These are phyloP conservation scores for Palythoa grandiflora DNA, from an alignment of 92 coral and sea anemone genomes.

Conservation along the genomic window DNA sequence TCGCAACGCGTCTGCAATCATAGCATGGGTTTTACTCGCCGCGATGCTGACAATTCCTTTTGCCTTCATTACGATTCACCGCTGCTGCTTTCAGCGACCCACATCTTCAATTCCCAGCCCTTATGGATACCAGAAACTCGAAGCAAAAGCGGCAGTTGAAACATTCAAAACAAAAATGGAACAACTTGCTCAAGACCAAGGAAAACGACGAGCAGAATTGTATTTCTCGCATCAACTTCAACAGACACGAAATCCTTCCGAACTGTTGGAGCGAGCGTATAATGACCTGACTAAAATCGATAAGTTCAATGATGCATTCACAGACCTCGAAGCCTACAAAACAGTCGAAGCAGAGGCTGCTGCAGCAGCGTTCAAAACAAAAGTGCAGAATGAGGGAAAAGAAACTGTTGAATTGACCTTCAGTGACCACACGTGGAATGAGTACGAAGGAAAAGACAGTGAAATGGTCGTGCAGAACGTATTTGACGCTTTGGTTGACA, in stretches of 20 bases:
- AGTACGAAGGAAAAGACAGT: conserved; percentile 71
- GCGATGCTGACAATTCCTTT: conserved; percentile 60
- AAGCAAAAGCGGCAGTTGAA: conserved; percentile 84
- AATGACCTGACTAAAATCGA: conserved; percentile 70
- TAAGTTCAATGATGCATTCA: conserved; percentile 76
- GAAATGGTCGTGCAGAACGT: conserved; percentile 65
- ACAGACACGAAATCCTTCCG: conserved; percentile 72
- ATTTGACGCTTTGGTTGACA: conserved; percentile 73
- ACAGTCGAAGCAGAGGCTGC: conserved; percentile 83
- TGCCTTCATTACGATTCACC: conserved; percentile 53
- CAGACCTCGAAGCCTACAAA: conserved; percentile 76
- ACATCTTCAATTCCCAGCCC: conserved; percentile 78
- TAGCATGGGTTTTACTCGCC: conserved; percentile 72
- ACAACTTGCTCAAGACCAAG: conserved; percentile 78
- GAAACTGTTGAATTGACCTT: conserved; percentile 77
- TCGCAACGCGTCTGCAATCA: conserved; percentile 67
- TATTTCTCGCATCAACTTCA: conserved; percentile 74
- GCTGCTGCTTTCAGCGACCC: conserved; percentile 81
- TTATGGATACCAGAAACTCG: conserved; percentile 74
- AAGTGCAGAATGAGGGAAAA: conserved; percentile 80
- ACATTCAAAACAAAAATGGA: conserved; percentile 80
- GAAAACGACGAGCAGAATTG: conserved; percentile 83
- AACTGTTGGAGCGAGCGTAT: conserved; percentile 76
- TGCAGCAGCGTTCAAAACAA: conserved; percentile 76
- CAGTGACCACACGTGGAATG: conserved; percentile 74